A percentile compares a stretch with the other conserved stretches of the same genome.
Conservation (phyloP, 53 echinoderm and acorn worm genomes). For the Echinometra lucunter region DNA sequence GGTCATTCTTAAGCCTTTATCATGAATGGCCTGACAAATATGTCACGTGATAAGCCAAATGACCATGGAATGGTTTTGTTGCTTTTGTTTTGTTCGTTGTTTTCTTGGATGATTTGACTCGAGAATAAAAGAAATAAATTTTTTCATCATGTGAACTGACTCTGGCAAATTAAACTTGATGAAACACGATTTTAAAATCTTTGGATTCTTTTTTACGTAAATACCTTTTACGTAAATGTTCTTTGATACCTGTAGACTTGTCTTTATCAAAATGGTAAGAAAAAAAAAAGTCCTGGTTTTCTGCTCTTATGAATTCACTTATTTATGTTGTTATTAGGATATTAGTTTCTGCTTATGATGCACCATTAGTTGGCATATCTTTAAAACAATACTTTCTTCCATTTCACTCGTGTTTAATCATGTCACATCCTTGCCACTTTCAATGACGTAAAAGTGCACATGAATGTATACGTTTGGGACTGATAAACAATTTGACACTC, state of each 20-base stretch:
- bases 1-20: background rate
- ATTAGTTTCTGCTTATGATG: too few species aligned
- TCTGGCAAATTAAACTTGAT: too few species aligned
- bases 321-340: too few species aligned
- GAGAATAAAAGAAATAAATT: background rate
- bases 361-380: background rate
- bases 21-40: background rate
- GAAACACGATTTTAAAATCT: too few species aligned
- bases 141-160: too few species aligned
- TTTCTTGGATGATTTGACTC: background rate
- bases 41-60: background rate
- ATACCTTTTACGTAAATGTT: too few species aligned
- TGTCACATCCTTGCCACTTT: background rate
- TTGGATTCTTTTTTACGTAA: too few species aligned
- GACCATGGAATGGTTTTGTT: background rate
- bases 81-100: too few species aligned
- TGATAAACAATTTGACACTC: constrained; percentile 18
- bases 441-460: background rate
- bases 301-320: background rate
- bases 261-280: too few species aligned
- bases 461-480: background rate
- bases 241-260: too few species aligned
- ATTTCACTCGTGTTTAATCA: background rate
- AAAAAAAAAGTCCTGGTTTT: too few species aligned
- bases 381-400: background rate